Conservation (phyloP, 2,797 vertebrate genomes). For the Columba guinea region DNA sequence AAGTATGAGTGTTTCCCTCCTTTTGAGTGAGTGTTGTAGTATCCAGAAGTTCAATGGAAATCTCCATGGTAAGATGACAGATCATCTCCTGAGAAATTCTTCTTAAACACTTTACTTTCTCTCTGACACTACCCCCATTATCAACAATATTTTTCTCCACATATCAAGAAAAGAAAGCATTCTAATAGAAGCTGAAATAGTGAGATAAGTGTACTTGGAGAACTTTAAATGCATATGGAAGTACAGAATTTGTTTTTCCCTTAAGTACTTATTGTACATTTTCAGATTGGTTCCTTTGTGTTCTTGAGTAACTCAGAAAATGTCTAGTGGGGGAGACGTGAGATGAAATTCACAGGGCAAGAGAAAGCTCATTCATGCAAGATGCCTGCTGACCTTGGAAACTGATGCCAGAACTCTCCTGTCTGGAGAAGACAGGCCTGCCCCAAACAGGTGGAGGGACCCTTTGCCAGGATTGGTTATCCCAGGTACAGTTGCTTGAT, state of each 20-base stretch:
- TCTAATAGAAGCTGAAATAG: neutral
- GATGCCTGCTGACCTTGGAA: neutral
- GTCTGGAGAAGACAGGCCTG: neutral
- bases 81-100: neutral
- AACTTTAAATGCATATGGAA: neutral
- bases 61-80: neutral
- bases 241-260: neutral
- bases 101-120: neutral
- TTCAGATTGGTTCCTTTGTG: neutral
- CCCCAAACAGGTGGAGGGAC: neutral
- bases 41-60: neutral
- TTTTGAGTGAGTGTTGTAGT: neutral
- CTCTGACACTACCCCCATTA: neutral
- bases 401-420: neutral
- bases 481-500: neutral
- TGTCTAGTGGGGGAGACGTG: rapidly evolving
- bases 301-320: neutral
- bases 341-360: neutral
- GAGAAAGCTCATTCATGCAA: neutral
- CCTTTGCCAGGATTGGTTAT: neutral
- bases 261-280: neutral
- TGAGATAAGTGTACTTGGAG: neutral
- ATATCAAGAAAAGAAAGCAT: neutral
- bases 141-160: neutral
- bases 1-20: neutral